Conservation (phyloP, 1,140 invertebrate genomes). For the Pachypeltis micranthus region DNA sequence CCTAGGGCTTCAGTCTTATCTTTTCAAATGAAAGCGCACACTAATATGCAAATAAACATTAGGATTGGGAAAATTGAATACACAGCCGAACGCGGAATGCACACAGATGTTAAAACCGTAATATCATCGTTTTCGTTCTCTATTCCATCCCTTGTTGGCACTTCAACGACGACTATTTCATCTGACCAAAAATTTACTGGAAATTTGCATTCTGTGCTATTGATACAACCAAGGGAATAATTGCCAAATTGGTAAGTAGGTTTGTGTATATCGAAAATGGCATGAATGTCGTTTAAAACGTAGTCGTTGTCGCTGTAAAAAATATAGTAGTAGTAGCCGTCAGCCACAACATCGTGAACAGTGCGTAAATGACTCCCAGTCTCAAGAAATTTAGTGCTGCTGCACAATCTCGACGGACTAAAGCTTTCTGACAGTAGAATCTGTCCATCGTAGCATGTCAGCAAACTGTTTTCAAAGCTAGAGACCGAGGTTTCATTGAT, state of each 20-base stretch:
- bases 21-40: slow-evolving; percentile 42
- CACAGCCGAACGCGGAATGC: slow-evolving; percentile 59
- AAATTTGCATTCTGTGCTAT: slow-evolving; percentile 62
- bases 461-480: slow-evolving; percentile 62
- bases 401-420: slow-evolving; percentile 49
- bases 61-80: slow-evolving; percentile 66
- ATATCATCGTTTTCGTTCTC: slow-evolving; percentile 58
- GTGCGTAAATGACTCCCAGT: slow-evolving; percentile 45
- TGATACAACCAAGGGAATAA: slow-evolving; percentile 55
- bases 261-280: slow-evolving; percentile 70
- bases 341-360: slow-evolving; percentile 51
- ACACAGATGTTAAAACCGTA: slow-evolving; percentile 54
- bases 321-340: slow-evolving; percentile 77
- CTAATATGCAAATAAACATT: slow-evolving; percentile 56
- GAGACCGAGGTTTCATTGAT: slow-evolving; percentile 52
- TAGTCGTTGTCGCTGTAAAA: slow-evolving; percentile 76
- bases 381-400: slow-evolving; percentile 51
- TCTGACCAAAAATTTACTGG: slow-evolving; percentile 52
- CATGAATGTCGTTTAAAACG: slow-evolving; percentile 63
- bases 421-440: slow-evolving; percentile 57
- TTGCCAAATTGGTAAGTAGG: slow-evolving; percentile 66
- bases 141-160: slow-evolving; percentile 64
- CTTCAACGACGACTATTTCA: slow-evolving; percentile 63
- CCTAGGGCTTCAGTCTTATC: slow-evolving; percentile 2
- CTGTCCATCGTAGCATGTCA: slow-evolving; percentile 58